Percentiles rank a stretch among this genome's conserved stretches.
These are phyloP conservation scores for Atta cephalotes DNA, from an alignment of 1,140 invertebrate species.

Conservation along the genomic window DNA sequence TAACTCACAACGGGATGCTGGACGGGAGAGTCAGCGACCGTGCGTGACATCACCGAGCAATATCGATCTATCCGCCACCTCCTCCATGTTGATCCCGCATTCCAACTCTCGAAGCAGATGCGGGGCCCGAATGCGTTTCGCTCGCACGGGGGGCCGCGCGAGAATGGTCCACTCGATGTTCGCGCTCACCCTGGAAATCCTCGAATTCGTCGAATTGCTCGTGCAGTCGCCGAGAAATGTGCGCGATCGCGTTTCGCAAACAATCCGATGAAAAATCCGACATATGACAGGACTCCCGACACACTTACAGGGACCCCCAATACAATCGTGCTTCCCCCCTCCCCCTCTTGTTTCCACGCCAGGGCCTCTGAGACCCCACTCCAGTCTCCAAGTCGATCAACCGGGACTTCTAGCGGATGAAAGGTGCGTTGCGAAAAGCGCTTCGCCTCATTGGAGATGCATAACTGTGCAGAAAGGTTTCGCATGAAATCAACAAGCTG, in stretches of 20 bases:
- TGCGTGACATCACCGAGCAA: slow-evolving; percentile 75
- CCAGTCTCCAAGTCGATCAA: slow-evolving; percentile 10
- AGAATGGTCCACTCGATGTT: background rate
- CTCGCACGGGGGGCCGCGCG: background rate
- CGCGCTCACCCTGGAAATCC: too few species aligned
- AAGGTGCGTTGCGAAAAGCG: background rate
- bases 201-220: background rate
- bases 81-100: slow-evolving; percentile 81
- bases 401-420: slow-evolving; percentile 9
- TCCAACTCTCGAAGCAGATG: slow-evolving; percentile 78
- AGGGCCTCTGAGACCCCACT: background rate
- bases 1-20: slow-evolving; percentile 72
- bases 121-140: slow-evolving; percentile 46
- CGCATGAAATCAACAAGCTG: background rate
- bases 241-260: slow-evolving; percentile 22
- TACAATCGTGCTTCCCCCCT: slow-evolving; percentile 26
- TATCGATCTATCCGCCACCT: slow-evolving; percentile 77
- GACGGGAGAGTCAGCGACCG: slow-evolving; percentile 72
- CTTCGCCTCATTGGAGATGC: background rate
- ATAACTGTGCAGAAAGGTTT: background rate
- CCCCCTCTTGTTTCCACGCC: background rate
- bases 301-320: slow-evolving; percentile 51
- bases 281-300: slow-evolving; percentile 49
- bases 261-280: slow-evolving; percentile 48
- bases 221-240: background rate